A percentile compares a stretch with the other conserved stretches of the same genome.
Conservation (phyloP, 2,113 vertebrate genomes). For the Mola mola region DNA sequence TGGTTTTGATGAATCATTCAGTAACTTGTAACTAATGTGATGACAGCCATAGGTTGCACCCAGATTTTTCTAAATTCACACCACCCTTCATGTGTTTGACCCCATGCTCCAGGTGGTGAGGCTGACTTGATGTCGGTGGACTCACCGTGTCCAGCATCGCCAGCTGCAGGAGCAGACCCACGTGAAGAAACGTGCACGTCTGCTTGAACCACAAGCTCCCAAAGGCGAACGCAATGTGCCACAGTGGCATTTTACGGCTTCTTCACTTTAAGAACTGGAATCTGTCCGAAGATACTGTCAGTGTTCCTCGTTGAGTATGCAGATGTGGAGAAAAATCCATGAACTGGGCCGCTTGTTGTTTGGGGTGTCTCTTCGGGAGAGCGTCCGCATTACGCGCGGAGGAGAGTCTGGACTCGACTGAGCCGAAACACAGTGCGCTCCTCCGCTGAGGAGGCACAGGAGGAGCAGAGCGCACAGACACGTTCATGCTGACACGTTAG, state of each 20-base stretch:
- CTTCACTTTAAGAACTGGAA: constrained; percentile 22
- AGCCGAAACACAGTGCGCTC: constrained; percentile 33
- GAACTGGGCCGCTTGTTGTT: neutral
- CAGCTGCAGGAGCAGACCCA: constrained; percentile 50
- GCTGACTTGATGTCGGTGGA: no score
- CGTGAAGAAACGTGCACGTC: constrained; percentile 23
- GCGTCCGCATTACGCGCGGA: constrained; percentile 27
- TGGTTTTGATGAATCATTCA: no score
- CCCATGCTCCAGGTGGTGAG: no score
- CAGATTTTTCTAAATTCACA: no score
- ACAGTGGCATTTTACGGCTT: neutral
- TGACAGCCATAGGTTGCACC: no score
- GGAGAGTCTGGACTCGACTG: constrained; percentile 10
- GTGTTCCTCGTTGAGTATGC: neutral
- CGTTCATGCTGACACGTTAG: neutral
- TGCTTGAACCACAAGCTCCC: constrained; percentile 3
- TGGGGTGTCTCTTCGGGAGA: neutral
- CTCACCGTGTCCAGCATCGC: constrained; percentile 55
- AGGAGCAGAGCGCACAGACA: constrained; percentile 2
- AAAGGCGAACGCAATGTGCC: neutral
- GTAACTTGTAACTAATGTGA: no score
- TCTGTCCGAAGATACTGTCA: neutral
- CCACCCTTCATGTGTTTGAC: no score
- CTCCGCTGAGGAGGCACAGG: constrained; percentile 19
- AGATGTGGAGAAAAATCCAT: neutral